Percentiles rank a stretch among this genome's conserved stretches.
phyloP scores from a whole-genome alignment of 2,888 invertebrate species.

The Ganaspis brasiliensis region DNA sequence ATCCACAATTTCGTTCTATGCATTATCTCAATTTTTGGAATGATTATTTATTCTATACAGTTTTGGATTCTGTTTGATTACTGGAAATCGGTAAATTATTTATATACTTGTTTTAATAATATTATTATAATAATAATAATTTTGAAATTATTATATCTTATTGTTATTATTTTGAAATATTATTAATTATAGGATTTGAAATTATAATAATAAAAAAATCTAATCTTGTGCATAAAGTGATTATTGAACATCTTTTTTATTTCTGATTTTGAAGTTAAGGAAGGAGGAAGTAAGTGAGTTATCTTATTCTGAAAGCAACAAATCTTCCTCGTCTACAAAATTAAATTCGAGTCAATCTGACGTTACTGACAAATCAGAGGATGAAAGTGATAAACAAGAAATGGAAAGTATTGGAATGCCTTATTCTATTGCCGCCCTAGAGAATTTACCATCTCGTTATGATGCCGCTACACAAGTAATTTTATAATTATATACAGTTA shows the following conservation, averaged over 20 bases:
- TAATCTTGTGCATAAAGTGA: too few species aligned
- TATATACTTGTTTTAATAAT: not conserved
- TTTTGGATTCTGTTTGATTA: constrained; percentile 71
- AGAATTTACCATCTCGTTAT: constrained; percentile 47
- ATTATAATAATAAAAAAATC: too few species aligned
- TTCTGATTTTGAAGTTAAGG: not conserved
- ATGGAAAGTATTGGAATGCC: constrained; percentile 25
- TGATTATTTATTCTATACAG: constrained; percentile 72
- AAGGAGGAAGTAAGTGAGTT: constrained; percentile 50
- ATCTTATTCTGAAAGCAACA: constrained; percentile 1
- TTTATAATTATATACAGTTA: constrained; percentile 4
- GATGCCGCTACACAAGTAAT: constrained; percentile 44
- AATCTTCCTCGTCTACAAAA: constrained; percentile 7
- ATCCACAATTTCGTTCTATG: constrained; percentile 75
- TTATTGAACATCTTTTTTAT: not conserved
- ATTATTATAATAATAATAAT: not conserved
- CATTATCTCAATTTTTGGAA: constrained; percentile 73
- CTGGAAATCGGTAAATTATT: constrained; percentile 67
- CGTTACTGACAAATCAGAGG: constrained; percentile 5
- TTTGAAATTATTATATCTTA: too few species aligned
- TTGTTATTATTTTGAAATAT: too few species aligned
- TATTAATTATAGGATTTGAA: not conserved
- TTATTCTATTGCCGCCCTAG: constrained; percentile 58
- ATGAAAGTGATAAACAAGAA: constrained; percentile 30
- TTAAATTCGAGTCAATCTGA: not conserved